Evolutionary conservation across 2,797 vertebrate species (phyloP), one percentile per base, ranked within the genome.

Genomic region (Parotocinclus haroldoi): DNA sequence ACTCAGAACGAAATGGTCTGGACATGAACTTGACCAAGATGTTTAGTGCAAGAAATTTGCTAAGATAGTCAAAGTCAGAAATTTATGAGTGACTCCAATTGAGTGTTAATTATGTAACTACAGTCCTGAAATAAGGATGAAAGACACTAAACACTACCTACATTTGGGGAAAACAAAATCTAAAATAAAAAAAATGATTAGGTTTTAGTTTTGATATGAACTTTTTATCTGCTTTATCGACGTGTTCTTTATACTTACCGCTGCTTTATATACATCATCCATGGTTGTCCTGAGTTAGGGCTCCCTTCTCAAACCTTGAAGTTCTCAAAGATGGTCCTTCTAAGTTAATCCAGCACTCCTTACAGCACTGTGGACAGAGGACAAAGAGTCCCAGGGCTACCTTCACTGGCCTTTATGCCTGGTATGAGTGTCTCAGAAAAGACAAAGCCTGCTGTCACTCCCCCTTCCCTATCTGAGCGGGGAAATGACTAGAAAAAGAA

Each of bases 251-350:
- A 48, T 12, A 53, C 91, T 91, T 78, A 92, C 91, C 79, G 91
- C 91, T 82, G 91, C 91, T 85, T 92, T 92, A 78, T 92, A 92
- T 13, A 92, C 91, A 72, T 92, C 91, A 90, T 92, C 91, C 91
- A 92, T 92, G 81, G 72, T 81, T 88, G 74, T 78, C 42, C 48
- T 69, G 52, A 48, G 39, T 63, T 67, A 45, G 36, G 51, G 44
- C 19, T 60, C 45, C 19, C 13, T 68, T 65, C 48, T 66, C 61
- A 58, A 51, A 55, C 49, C 51, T 13, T 52, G 13, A 58, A 69
- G 44, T 75, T 66, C 77, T 71, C 50, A 68, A 38, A 62, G 73
- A 68, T 68, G 70, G 66, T 70, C 66, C 65, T 66, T 67, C 52
- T 65, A 66, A 65, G 58, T 49, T 69, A 73, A 68, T 76, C 68